phyloP scores from a whole-genome alignment of 2,113 vertebrate species.

The Drymodes brunneopygia region DNA sequence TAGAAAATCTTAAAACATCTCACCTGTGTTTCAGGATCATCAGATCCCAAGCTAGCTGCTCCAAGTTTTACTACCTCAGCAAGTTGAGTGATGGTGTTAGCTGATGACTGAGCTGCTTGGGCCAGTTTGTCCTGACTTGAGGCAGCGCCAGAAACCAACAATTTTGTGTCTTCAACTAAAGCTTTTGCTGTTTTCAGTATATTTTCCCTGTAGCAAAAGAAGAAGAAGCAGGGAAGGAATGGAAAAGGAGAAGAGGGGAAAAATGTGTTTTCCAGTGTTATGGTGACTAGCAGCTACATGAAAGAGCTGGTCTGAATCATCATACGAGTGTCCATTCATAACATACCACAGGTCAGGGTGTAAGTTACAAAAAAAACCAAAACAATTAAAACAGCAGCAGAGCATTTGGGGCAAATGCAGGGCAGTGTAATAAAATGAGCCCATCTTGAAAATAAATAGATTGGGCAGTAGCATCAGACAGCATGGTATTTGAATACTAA shows the following conservation, averaged over 20 bases:
- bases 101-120: slow-evolving; percentile 94
- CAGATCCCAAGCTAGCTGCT: slow-evolving; percentile 91
- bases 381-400: neutral
- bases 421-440: neutral
- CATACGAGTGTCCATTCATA: neutral
- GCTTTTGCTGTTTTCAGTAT: slow-evolving; percentile 98
- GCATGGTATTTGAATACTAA: neutral
- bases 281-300: neutral
- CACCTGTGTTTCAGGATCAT: slow-evolving; percentile 97
- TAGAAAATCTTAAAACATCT: neutral
- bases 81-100: slow-evolving; percentile 94
- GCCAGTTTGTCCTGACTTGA: slow-evolving; percentile 96
- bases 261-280: neutral
- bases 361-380: neutral
- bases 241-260: neutral
- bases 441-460: neutral
- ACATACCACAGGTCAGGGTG: neutral
- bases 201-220: slow-evolving; percentile 82
- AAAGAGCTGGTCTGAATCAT: neutral
- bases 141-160: slow-evolving; percentile 92
- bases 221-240: neutral
- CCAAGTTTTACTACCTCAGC: slow-evolving; percentile 97
- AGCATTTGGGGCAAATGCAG: neutral
- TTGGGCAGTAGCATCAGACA: neutral
- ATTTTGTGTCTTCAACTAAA: slow-evolving; percentile 96